Percentiles rank a stretch among this genome's conserved stretches.
These are phyloP conservation scores for Anseranas semipalmata DNA, from an alignment of 2,113 vertebrate genomes.

Conservation along the genomic window DNA sequence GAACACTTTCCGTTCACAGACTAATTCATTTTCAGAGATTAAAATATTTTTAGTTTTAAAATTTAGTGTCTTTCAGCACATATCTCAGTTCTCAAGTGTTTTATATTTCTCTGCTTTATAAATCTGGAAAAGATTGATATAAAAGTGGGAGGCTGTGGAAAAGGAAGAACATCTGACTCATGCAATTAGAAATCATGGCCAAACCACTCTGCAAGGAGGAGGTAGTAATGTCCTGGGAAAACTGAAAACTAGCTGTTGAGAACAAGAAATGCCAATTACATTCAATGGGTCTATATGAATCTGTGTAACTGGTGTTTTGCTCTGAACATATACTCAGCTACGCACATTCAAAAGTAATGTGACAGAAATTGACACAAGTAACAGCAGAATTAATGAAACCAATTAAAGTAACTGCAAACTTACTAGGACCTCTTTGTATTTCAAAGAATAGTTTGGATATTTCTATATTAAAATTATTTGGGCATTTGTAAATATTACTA, in stretches of 20 bases:
- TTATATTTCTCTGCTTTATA: not conserved
- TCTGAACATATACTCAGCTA: not conserved
- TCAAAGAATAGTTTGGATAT: not conserved
- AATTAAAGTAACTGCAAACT: not conserved
- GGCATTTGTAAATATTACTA: not conserved
- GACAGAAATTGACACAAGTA: not conserved
- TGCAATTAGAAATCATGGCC: not conserved
- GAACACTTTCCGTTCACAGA: not conserved
- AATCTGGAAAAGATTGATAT: slow-evolving; percentile 50
- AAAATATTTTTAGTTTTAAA: not conserved
- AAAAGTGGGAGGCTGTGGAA: slow-evolving; percentile 55
- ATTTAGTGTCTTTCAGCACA: not conserved
- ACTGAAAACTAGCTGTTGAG: not conserved
- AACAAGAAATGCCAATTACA: not conserved
- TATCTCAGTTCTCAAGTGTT: not conserved
- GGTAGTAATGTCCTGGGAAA: slow-evolving; percentile 46
- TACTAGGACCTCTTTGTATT: not conserved
- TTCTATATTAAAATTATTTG: not conserved
- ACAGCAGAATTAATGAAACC: not conserved
- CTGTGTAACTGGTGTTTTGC: not conserved
- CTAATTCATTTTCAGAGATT: not conserved
- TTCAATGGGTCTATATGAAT: not conserved
- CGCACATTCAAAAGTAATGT: not conserved
- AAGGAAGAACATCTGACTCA: slow-evolving; percentile 67
- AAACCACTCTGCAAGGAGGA: slow-evolving; percentile 43